Evolutionary conservation across 2,113 vertebrate species (phyloP).

Genomic region (Tichodroma muraria): DNA sequence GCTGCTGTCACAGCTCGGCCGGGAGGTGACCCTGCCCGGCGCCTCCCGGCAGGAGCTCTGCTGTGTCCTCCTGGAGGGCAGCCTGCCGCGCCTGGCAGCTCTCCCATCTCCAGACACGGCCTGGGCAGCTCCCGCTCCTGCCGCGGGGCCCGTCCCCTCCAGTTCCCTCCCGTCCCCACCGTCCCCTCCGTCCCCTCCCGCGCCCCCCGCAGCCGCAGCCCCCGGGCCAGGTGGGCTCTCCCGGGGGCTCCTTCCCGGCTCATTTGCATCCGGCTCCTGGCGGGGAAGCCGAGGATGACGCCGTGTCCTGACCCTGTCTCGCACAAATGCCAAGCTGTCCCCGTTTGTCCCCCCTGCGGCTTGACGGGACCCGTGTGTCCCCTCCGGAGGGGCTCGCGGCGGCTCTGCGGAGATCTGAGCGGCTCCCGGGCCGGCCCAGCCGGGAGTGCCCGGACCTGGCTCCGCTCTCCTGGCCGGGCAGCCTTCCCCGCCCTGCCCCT

Average conservation of each 20-base stretch:
- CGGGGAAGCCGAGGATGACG: neutral
- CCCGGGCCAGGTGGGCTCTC: neutral
- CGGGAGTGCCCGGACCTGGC: too few species aligned
- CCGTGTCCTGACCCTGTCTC: slow-evolving; percentile 10
- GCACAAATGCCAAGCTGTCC: slow-evolving; percentile 14
- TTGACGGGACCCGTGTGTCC: neutral
- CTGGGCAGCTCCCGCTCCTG: neutral
- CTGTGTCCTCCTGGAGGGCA: neutral
- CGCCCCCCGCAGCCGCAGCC: too few species aligned
- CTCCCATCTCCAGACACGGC: neutral
- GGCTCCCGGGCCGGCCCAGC: too few species aligned
- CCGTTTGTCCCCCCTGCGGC: neutral
- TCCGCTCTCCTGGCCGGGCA: too few species aligned
- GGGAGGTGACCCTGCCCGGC: neutral
- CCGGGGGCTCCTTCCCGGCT: neutral
- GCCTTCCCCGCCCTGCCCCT: too few species aligned
- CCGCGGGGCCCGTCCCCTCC: too few species aligned
- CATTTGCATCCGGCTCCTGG: neutral
- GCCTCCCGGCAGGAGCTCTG: too few species aligned
- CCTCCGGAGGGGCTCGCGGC: too few species aligned
- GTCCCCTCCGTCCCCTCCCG: too few species aligned
- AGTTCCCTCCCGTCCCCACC: too few species aligned
- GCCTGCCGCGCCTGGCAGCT: neutral
- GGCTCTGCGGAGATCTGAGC: too few species aligned
- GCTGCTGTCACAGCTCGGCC: neutral